Percentiles rank a stretch among this genome's conserved stretches.
Evolutionary conservation across 1,140 invertebrate genomes (phyloP).

Genomic region (Tetramorium simillimum): DNA sequence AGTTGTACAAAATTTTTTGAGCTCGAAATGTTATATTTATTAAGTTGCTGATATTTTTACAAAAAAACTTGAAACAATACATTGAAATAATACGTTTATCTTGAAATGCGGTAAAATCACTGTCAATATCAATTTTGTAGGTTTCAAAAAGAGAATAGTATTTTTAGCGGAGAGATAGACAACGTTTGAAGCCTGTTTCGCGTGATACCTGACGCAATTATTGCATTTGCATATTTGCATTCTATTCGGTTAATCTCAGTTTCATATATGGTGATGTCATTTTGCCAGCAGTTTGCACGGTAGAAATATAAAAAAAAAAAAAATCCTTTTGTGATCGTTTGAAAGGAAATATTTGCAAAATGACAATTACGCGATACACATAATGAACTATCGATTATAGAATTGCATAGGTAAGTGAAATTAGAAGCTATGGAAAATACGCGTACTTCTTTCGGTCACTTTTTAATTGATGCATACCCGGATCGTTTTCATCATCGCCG

Average conservation of each 20-base stretch:
- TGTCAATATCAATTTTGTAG: neutral
- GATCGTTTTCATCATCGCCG: neutral
- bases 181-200: neutral
- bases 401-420: neutral
- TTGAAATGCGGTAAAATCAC: neutral
- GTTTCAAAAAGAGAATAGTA: neutral
- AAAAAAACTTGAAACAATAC: neutral
- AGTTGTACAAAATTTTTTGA: neutral
- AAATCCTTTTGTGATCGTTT: neutral
- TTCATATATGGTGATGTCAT: constrained; percentile 7
- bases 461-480: neutral
- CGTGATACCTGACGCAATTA: constrained; percentile 8
- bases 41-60: neutral
- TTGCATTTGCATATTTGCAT: constrained; percentile 29
- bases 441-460: neutral
- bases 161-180: neutral
- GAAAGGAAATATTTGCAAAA: neutral
- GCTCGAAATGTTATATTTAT: neutral
- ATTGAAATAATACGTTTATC: neutral
- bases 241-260: constrained; percentile 14
- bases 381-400: neutral
- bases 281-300: neutral
- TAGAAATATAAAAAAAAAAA: neutral
- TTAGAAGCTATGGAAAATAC: neutral
- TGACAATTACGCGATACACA: neutral